phyloP scores from a whole-genome alignment of 2,797 vertebrate genomes.

The Hephaestus fuliginosus region DNA sequence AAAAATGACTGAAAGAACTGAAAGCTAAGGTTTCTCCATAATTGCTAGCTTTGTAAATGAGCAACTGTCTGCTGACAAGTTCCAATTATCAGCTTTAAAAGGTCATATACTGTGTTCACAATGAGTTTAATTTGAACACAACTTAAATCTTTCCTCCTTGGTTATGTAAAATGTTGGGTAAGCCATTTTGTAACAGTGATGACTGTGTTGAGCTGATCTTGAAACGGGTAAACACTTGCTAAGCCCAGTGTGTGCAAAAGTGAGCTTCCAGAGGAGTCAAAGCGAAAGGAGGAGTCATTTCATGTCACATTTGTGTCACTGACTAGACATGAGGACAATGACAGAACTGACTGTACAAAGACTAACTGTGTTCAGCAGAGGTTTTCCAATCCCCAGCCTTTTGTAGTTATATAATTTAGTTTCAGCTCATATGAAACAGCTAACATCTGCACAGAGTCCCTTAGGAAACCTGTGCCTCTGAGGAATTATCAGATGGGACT shows the following conservation, averaged over 20 bases:
- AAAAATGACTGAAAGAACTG: background rate
- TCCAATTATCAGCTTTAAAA: background rate
- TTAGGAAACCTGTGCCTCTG: background rate
- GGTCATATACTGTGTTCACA: background rate
- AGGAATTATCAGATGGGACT: conserved; percentile 12
- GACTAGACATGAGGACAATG: background rate
- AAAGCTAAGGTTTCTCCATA: background rate
- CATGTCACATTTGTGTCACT: conserved; percentile 7
- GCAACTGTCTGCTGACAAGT: background rate
- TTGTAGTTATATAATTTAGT: conserved; percentile 24
- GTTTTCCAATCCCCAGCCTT: background rate
- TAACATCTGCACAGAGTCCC: conserved; percentile 14
- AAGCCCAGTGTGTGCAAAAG: conserved; percentile 25
- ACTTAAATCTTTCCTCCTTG: too few species aligned
- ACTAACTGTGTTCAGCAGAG: background rate
- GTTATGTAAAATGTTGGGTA: conserved; percentile 40
- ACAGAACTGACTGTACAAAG: conserved; percentile 1
- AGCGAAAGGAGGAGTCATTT: conserved; percentile 27
- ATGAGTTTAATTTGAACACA: background rate
- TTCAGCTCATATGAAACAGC: background rate
- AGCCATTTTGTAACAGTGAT: conserved; percentile 29
- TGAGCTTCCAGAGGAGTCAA: conserved; percentile 10
- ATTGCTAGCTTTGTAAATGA: background rate
- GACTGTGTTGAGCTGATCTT: conserved; percentile 1
- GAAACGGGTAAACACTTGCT: conserved; percentile 24